Conservation (phyloP, 2,797 vertebrate genomes). For the Aeoliscus strigatus region DNA sequence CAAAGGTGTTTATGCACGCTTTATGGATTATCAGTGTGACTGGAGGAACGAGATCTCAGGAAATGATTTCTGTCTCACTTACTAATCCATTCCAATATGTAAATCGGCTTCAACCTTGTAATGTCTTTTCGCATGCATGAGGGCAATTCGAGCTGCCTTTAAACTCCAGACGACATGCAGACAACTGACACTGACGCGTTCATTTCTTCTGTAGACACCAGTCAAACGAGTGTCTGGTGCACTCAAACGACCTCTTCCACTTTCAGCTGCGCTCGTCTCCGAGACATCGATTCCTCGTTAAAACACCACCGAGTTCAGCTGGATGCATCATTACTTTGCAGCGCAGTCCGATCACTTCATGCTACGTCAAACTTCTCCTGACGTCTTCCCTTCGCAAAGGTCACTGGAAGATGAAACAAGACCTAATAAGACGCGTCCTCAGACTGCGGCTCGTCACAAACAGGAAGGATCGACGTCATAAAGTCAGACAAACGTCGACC, state of each 20-base stretch:
- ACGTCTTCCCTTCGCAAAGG: not conserved
- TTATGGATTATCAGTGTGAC: conserved; percentile 2
- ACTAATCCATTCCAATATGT: not conserved
- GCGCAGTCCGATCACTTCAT: conserved; percentile 12
- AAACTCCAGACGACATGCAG: not conserved
- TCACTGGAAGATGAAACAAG: too few relatives aligned
- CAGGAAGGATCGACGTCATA: too few relatives aligned
- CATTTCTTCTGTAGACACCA: not conserved
- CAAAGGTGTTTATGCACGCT: not conserved
- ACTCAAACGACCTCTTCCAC: not conserved
- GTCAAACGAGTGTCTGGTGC: not conserved
- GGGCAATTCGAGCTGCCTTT: not conserved
- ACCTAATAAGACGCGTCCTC: too few relatives aligned
- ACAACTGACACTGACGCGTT: not conserved
- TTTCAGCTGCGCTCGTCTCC: not conserved
- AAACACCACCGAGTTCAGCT: conserved; percentile 5
- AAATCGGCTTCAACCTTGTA: not conserved
- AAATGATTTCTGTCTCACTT: not conserved
- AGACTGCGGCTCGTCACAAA: too few relatives aligned
- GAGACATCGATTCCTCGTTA: not conserved
- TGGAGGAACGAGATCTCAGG: conserved; percentile 3
- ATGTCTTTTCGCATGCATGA: not conserved
- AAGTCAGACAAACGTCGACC: too few relatives aligned
- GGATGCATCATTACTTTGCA: conserved; percentile 12
- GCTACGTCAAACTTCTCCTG: conserved; percentile 12